Conservation (phyloP, 2,113 vertebrate genomes). For the Mobula hypostoma region DNA sequence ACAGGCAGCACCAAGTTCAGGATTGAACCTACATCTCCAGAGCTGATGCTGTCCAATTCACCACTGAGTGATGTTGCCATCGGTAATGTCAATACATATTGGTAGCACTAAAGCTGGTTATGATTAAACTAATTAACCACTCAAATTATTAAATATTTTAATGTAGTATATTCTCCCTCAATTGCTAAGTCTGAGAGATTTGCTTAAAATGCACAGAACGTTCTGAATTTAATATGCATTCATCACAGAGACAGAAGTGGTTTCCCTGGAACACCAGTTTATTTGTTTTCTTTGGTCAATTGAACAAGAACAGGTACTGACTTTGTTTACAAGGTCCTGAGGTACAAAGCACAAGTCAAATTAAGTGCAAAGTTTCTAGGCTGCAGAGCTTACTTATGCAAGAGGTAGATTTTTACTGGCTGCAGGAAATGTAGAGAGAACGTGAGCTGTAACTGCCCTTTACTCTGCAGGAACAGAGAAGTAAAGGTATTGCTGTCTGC, state of each 20-base stretch:
- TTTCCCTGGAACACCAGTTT: too few relatives aligned
- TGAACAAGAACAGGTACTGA: not conserved
- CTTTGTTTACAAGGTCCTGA: not conserved
- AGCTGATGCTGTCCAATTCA: too few relatives aligned
- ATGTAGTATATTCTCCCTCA: not conserved
- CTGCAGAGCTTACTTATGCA: not conserved
- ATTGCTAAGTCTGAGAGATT: not conserved
- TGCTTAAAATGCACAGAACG: not conserved
- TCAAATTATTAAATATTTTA: not conserved
- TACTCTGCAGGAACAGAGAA: not conserved
- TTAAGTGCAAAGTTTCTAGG: not conserved
- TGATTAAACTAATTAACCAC: too few relatives aligned
- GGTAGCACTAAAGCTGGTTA: too few relatives aligned
- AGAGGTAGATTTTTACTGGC: not conserved
- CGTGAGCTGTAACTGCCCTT: not conserved
- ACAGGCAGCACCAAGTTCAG: too few relatives aligned
- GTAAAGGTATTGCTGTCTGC: not conserved
- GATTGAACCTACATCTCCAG: too few relatives aligned
- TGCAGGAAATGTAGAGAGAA: not conserved
- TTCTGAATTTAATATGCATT: not conserved
- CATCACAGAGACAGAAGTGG: not conserved
- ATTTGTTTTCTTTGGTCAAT: too few relatives aligned
- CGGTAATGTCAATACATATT: too few relatives aligned
- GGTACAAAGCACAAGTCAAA: not conserved
- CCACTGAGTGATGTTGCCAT: too few relatives aligned